Evolutionary conservation across 2,113 vertebrate genomes (phyloP).

Genomic region (Crotalus helleri): DNA sequence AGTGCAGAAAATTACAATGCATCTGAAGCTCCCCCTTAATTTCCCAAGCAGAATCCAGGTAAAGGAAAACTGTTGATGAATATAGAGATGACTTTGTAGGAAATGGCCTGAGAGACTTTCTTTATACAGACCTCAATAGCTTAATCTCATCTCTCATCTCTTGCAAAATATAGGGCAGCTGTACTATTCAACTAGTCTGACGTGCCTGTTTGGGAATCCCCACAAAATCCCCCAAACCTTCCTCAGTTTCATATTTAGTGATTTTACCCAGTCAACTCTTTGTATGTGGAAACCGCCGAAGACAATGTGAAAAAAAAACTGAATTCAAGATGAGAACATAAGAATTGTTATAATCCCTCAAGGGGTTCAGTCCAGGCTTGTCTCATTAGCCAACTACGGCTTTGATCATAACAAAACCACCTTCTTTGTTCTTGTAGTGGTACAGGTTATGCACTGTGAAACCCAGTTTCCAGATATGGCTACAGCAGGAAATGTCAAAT

Average conservation of each 20-base stretch:
- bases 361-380: background rate
- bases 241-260: background rate
- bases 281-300: background rate
- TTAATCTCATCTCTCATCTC: background rate
- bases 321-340: background rate
- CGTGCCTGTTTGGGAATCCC: background rate
- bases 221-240: background rate
- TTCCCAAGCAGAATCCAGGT: background rate
- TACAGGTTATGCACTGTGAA: background rate
- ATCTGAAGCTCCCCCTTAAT: background rate
- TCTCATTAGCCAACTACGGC: background rate
- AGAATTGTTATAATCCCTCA: background rate
- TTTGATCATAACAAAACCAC: background rate
- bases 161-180: background rate
- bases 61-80: background rate
- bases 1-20: background rate
- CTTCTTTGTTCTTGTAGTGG: background rate
- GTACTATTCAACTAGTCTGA: background rate
- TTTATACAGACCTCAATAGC: background rate
- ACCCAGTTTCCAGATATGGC: background rate
- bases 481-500: background rate
- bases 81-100: background rate
- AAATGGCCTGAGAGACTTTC: background rate
- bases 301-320: background rate
- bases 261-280: background rate